Evolutionary conservation across 2,797 vertebrate genomes (phyloP), one percentile per base, ranked within the genome.

Genomic region (Sebastes glaucus): DNA sequence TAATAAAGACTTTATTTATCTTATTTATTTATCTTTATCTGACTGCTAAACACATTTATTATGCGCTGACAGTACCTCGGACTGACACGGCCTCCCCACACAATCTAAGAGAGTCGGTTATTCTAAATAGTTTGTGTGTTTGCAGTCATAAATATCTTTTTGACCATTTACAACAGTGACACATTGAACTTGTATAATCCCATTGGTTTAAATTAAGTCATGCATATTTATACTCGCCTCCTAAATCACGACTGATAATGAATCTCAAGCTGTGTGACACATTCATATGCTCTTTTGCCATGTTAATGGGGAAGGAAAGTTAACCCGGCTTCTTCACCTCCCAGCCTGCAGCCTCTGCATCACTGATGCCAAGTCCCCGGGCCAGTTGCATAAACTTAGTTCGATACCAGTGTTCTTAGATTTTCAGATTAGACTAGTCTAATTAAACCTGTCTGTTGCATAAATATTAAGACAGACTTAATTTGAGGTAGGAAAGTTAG

Each of bases 291-390:
- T 53, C 4, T 60, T 22, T 27, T 10, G 6, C 46, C 13, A 14
- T 22, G n/a, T 23, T 56, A 32, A 18, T 27, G 5, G 7, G 32
- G 13, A 27, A 20, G 11, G 14, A 63, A 33, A 13, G 23, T 60
- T 30, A 28, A 46, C 9, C 64, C 18, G 8, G 92, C 94, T 0
- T 95, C 84, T 25, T 94, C 6, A 13, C 5, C 5, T 42, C 7
- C 95, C 96, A 97, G n/a, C 25, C 6, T 80, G 85, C 87, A 97
- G 89, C 53, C 92, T 94, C 66, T 96, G 88, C 52, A 96, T 83
- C 49, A 96, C 79, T 0, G 95, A 96, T 46, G 95, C 95, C 0
- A 94, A 96, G 0, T 95, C 95, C 82, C 95, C 94, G 8, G 4
- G 80, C 96, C 1, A 96, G 0, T 97, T 93, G 46, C 92, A 2